Evolutionary conservation across 2,113 vertebrate species (phyloP), one percentile per base, ranked within the genome.

Genomic region (Odontesthes bonariensis): DNA sequence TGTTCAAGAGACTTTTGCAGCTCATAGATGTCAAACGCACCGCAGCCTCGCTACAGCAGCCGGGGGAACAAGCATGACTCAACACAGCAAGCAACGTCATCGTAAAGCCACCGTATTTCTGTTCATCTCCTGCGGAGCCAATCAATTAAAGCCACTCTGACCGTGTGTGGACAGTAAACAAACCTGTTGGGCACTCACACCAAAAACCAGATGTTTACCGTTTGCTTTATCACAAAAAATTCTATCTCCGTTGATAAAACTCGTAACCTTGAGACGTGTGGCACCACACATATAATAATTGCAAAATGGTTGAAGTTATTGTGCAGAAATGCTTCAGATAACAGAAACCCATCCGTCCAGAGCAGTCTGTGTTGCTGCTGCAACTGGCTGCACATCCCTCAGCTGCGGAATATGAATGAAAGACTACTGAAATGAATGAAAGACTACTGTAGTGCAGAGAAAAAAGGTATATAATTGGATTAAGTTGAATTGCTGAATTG

Each of bases 61-160:
- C 1, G 46, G 33, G 23, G 52, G 53, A 54, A 64, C 52, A 19
- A 31, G 35, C 31, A 0, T 46, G 49, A 20, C 71, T 38, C 57
- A 38, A 70, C 56, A 62, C 52, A n/a, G 23, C 12, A 31, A 63
- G 57, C 27, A 49, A 49, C 33, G 42, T 9, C 52, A 53, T 76
- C 59, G 38, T 54, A 56, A 67, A 57, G 32, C 8, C n/a, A 5
- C 35, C 12, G 1, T 53, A 44, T 53, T 63, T 42, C 53, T 46
- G 57, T 63, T 77, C 31, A 44, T 16, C 67, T 33, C 31, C 67
- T 64, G 82, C 64, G 52, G 55, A 69, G 17, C 42, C 38, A 23
- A 77, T 65, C 79, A 73, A 53, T 69, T 46, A 77, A 47, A 72
- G 49, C 46, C 72, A 27, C 55, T 69, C 62, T 7, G 61, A 49